These are phyloP conservation scores for Agrotis segetum DNA, from an alignment of 2,888 invertebrate species.

Conservation along the genomic window DNA sequence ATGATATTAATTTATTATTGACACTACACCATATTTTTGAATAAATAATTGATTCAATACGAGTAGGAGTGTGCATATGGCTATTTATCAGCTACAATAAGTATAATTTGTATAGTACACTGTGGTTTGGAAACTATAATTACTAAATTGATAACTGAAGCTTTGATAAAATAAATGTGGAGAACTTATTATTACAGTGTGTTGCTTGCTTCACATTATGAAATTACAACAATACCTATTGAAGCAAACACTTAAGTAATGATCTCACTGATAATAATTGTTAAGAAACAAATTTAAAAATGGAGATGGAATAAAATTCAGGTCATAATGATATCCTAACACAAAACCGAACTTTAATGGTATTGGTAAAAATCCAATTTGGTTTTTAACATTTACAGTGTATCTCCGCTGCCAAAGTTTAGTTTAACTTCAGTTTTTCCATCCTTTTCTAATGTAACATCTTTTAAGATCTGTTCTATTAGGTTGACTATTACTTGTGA, in stretches of 20 bases:
- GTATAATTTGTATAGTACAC: neutral
- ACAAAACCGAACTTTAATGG: neutral
- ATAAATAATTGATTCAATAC: constrained; percentile 24
- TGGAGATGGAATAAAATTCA: neutral
- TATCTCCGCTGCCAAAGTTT: neutral
- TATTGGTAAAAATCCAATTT: neutral
- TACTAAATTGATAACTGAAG: constrained; percentile 19
- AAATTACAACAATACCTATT: constrained; percentile 8
- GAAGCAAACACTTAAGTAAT: neutral
- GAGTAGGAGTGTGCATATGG: neutral
- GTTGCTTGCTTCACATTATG: constrained; percentile 3
- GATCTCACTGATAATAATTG: neutral
- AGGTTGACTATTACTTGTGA: neutral
- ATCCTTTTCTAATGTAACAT: neutral
- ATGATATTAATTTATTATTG: constrained; percentile 36
- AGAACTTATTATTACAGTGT: neutral
- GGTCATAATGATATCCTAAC: too few relatives aligned
- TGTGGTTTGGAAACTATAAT: constrained; percentile 3
- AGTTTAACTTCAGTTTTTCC: neutral
- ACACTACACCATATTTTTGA: constrained; percentile 16
- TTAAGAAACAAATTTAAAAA: neutral
- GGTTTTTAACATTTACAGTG: neutral
- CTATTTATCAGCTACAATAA: constrained; percentile 9
- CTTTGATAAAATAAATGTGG: constrained; percentile 21
- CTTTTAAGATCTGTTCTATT: neutral